Base-by-base conservation (phyloP, 2,888 invertebrate genomes). In the Zhengitettix transpicula region DNA sequence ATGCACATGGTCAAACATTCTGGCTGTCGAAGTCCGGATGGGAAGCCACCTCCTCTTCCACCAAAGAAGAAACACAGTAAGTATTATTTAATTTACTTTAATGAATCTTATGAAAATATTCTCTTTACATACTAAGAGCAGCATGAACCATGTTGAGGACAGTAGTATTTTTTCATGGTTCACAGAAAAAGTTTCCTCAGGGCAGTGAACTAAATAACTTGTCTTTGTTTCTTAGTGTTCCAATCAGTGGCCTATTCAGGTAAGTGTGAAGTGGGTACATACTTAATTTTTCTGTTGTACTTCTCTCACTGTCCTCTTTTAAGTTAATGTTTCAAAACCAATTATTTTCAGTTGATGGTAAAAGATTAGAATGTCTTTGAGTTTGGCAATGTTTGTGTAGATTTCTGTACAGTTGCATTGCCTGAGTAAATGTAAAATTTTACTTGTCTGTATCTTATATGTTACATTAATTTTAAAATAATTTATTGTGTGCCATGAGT, bases 201-300 rank as follows among this genome's bases (percentile, higher is more conserved):
- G n/a, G 14, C 47, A 47, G 53, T 70, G 71, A 72, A 73, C 73
- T 71, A 73, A 69, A 69, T 70, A 68, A 69, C 73, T 68, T 73
- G 73, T 75, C 59, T 75, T 71, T 75, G 75, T 75, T 73, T 74
- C 74, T 71, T 85, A 90, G 89, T 89, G 89, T 90, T 90, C 87
- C 90, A 90, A 85, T 89, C 89, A 80, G 89, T 90, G 86, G 90
- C 90, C 78, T 90, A 89, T 82, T 90, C 89, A 79, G 90, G 90
- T 90, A 89, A 90, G 90, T 85, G 78, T 80, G 79, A 56, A 42
- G 55, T 58, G n/a, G 60, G 40, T 55, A 41, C 51, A 28, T 56
- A 56, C 17, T 60, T 42, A 28, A 28, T 28, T 28, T n/a, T 28
- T 28, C 28, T 28, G 28, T 44, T 57, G 42, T 42, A 17, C 42